Conservation (phyloP, 2,113 vertebrate species). For the Typhlomys cinereus region DNA sequence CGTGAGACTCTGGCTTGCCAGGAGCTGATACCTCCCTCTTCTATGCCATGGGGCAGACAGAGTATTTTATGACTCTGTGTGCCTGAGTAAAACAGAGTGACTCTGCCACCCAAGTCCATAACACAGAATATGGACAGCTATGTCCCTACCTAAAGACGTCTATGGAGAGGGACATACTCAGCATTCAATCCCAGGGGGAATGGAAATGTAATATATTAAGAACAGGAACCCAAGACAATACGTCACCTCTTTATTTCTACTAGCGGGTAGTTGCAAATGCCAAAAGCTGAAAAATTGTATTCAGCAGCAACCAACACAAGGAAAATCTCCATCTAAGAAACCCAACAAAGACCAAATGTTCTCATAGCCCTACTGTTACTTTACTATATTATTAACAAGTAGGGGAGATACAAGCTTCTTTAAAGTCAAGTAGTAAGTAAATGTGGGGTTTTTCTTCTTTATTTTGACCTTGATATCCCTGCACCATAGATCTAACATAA, state of each 20-base stretch:
- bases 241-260: neutral
- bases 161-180: neutral
- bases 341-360: neutral
- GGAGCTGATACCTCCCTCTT: neutral
- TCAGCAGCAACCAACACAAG: neutral
- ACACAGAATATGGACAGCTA: neutral
- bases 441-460: neutral
- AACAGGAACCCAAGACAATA: neutral
- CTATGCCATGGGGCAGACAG: neutral
- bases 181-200: neutral
- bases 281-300: constrained; percentile 10
- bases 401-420: neutral
- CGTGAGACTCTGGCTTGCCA: neutral
- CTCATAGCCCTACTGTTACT: neutral
- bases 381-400: neutral
- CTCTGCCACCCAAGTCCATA: neutral
- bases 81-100: constrained; percentile 1
- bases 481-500: neutral
- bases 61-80: neutral
- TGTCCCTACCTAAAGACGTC: neutral
- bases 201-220: neutral
- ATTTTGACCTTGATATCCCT: neutral
- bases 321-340: constrained; percentile 8
- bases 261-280: neutral
- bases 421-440: neutral